A percentile compares a stretch with the other conserved stretches of the same genome.
Evolutionary conservation across 2,113 vertebrate genomes (phyloP).

Genomic region (Myotis davidii): DNA sequence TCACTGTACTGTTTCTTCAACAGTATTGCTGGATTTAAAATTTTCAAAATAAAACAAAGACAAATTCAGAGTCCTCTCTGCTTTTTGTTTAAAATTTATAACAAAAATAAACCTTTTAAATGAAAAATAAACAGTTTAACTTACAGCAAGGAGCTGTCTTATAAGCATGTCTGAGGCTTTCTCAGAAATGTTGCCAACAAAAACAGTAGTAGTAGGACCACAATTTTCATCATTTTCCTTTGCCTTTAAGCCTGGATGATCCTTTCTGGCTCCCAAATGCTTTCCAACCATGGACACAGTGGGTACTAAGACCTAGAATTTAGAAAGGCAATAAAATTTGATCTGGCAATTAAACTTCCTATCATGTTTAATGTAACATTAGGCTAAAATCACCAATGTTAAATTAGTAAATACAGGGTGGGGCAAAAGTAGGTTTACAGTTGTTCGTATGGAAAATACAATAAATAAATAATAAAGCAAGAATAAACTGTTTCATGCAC

Average conservation of each 20-base stretch:
- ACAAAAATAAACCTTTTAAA: neutral
- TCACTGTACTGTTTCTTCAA: neutral
- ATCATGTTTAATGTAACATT: neutral
- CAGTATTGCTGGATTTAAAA: neutral
- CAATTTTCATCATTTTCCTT: slow-evolving; percentile 94
- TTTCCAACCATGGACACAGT: slow-evolving; percentile 96
- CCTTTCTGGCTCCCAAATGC: slow-evolving; percentile 92
- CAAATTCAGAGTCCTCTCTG: neutral
- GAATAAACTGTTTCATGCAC: neutral
- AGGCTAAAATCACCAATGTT: slow-evolving; percentile 35
- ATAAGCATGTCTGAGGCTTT: slow-evolving; percentile 99
- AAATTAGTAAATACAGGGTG: neutral
- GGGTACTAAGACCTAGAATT: slow-evolving; percentile 91
- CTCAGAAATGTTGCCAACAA: slow-evolving; percentile 99
- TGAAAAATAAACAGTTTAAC: slow-evolving; percentile 64
- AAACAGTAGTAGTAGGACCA: slow-evolving; percentile 97
- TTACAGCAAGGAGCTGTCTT: slow-evolving; percentile 96
- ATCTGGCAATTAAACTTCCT: slow-evolving; percentile 30
- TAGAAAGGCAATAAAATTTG: slow-evolving; percentile 40
- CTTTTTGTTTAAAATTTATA: neutral
- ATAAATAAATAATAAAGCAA: neutral
- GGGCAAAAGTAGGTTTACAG: neutral
- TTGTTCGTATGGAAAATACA: neutral
- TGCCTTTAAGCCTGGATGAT: slow-evolving; percentile 86
- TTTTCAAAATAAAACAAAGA: neutral